Conservation (phyloP, 2,113 vertebrate species). For the Phyllopteryx taeniolatus region DNA sequence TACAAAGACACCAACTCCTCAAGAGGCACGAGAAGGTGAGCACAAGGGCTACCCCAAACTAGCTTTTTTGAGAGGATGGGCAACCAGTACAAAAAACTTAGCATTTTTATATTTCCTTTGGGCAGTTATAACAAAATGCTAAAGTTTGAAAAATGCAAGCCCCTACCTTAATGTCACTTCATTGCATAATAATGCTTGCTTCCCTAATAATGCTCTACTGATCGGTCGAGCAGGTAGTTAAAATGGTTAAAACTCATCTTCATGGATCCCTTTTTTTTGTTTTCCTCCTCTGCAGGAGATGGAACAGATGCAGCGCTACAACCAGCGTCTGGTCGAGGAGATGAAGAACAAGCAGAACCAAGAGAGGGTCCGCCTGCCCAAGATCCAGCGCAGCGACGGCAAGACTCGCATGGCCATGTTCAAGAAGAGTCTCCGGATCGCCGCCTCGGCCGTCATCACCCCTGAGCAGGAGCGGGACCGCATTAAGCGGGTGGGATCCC, state of each 20-base stretch:
- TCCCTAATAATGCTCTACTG: no score
- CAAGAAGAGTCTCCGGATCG: slow-evolving; percentile 96
- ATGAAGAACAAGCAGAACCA: slow-evolving; percentile 92
- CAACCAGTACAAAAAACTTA: no score
- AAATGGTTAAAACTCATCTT: no score
- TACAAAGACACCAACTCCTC: slow-evolving; percentile 96
- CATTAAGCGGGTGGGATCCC: slow-evolving; percentile 84
- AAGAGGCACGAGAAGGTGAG: slow-evolving; percentile 97
- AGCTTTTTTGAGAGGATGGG: no score
- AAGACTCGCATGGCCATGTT: slow-evolving; percentile 99
- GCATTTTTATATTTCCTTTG: no score
- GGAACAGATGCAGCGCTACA: slow-evolving; percentile 98
- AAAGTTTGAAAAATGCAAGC: no score
- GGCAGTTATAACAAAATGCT: no score
- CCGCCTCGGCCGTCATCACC: slow-evolving; percentile 83
- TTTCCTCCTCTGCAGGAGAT: slow-evolving; percentile 78
- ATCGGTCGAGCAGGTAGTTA: no score
- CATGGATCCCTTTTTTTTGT: no score
- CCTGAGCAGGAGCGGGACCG: slow-evolving; percentile 95
- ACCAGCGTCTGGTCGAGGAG: slow-evolving; percentile 92
- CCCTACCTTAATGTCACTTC: no score
- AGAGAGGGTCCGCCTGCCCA: slow-evolving; percentile 90
- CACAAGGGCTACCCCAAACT: background rate
- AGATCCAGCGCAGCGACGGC: slow-evolving; percentile 94
- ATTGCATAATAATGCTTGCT: no score